Conservation (phyloP, 2,888 invertebrate species). For the Drosophila greeni region DNA sequence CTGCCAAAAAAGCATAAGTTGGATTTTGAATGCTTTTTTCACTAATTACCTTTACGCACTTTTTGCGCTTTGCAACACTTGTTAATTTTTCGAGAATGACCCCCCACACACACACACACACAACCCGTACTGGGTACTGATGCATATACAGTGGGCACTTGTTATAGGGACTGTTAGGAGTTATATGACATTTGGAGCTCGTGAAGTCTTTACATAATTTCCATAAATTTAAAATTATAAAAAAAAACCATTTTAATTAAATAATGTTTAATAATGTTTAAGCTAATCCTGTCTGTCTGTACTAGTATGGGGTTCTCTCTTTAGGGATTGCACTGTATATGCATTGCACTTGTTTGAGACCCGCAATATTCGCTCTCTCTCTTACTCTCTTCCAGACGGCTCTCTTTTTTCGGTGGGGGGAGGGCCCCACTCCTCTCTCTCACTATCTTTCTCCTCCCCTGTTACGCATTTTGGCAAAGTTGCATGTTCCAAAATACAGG, state of each 20-base stretch:
- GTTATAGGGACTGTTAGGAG: background rate
- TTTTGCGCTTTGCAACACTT: conserved; percentile 45
- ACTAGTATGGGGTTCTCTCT: background rate
- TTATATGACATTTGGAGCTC: too few relatives aligned
- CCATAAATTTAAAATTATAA: too few relatives aligned
- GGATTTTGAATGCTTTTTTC: background rate
- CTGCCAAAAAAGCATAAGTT: conserved; percentile 16
- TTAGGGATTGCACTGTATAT: background rate
- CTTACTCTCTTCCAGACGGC: conserved; percentile 29
- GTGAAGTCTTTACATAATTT: too few relatives aligned
- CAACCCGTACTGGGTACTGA: conserved; percentile 2
- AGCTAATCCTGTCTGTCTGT: background rate
- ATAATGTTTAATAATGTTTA: too few relatives aligned
- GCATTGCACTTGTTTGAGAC: conserved; percentile 57
- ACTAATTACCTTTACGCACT: conserved; percentile 50
- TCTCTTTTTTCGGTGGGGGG: conserved; percentile 24
- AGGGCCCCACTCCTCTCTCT: conserved; percentile 17
- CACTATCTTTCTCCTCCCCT: conserved; percentile 28
- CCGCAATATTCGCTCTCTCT: conserved; percentile 34
- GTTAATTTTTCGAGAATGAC: conserved; percentile 48
- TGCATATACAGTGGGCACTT: conserved; percentile 5
- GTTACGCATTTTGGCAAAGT: conserved; percentile 64
- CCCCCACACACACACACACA: conserved; percentile 33
- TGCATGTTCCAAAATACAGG: conserved; percentile 66
- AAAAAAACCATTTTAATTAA: too few relatives aligned